A percentile compares a stretch with the other conserved stretches of the same genome.
Conservation (phyloP, 2,888 invertebrate genomes). For the Coelogynopora nodosa region DNA sequence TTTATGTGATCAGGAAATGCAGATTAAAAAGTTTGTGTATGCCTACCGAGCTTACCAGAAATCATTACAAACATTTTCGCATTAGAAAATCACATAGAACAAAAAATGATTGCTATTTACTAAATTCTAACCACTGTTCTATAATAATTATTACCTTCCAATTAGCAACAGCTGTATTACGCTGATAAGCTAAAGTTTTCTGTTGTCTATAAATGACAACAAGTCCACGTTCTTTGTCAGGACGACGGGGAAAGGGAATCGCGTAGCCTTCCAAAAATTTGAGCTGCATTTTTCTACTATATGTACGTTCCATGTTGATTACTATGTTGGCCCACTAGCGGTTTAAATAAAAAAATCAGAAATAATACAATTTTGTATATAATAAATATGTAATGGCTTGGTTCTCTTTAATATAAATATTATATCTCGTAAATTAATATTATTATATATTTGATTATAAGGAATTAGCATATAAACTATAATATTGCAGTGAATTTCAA, state of each 20-base stretch:
- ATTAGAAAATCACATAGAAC: too few species aligned
- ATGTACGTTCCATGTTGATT: conserved; percentile 86
- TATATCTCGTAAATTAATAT: neutral
- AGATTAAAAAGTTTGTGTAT: too few species aligned
- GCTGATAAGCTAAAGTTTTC: conserved; percentile 88
- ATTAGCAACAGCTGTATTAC: conserved; percentile 88
- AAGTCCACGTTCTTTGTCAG: conserved; percentile 78
- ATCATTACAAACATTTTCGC: too few species aligned
- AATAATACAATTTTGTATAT: neutral
- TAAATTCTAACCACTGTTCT: too few species aligned
- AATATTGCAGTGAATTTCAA: too few species aligned
- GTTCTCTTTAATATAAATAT: neutral
- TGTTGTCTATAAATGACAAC: conserved; percentile 96
- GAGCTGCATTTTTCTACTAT: conserved; percentile 81
- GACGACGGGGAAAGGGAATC: conserved; percentile 69
- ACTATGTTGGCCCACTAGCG: conserved; percentile 94
- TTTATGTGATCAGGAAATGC: too few species aligned
- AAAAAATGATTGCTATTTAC: too few species aligned
- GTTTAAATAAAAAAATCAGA: neutral
- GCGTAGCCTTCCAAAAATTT: conserved; percentile 89
- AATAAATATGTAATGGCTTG: neutral
- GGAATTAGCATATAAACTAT: conserved; percentile 19
- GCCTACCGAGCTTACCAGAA: too few species aligned
- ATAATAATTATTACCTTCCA: too few species aligned
- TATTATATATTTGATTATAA: too few species aligned